Evolutionary conservation across 2,888 invertebrate species (phyloP).

Genomic region (Alloplasta piceator): DNA sequence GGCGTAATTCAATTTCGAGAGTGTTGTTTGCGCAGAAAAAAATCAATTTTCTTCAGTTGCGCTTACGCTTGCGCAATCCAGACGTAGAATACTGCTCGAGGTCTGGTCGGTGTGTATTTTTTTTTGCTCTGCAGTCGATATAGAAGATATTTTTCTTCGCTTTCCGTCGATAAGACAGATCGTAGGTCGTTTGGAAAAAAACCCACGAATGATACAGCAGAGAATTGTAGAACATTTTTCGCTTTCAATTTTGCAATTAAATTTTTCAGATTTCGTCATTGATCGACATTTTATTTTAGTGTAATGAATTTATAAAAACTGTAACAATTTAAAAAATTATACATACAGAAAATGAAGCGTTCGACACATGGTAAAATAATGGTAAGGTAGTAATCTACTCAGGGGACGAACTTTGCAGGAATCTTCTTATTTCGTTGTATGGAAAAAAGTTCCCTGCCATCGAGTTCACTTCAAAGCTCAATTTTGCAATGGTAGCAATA

Average conservation of each 20-base stretch:
- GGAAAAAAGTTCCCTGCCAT: background rate
- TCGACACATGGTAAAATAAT: constrained; percentile 17
- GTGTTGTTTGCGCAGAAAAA: constrained; percentile 70
- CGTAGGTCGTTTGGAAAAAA: constrained; percentile 33
- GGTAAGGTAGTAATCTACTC: constrained; percentile 15
- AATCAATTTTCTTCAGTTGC: constrained; percentile 73
- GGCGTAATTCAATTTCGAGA: constrained; percentile 75
- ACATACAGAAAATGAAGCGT: constrained; percentile 6
- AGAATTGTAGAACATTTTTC: constrained; percentile 4
- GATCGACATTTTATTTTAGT: background rate
- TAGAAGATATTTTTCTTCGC: background rate
- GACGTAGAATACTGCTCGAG: constrained; percentile 31
- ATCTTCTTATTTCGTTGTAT: background rate
- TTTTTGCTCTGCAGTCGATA: constrained; percentile 45
- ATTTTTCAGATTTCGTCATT: too few species aligned
- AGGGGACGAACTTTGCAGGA: background rate
- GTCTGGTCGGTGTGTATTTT: background rate
- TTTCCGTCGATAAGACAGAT: constrained; percentile 45
- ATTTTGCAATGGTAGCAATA: too few species aligned
- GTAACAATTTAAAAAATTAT: background rate
- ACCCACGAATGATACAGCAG: constrained; percentile 42
- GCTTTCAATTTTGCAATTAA: too few species aligned
- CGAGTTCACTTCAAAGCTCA: background rate
- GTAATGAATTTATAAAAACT: constrained; percentile 3
- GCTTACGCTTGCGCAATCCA: constrained; percentile 68